Evolutionary conservation across 2,113 vertebrate genomes (phyloP), one percentile per base, ranked within the genome.

Genomic region (Amia ocellicauda): DNA sequence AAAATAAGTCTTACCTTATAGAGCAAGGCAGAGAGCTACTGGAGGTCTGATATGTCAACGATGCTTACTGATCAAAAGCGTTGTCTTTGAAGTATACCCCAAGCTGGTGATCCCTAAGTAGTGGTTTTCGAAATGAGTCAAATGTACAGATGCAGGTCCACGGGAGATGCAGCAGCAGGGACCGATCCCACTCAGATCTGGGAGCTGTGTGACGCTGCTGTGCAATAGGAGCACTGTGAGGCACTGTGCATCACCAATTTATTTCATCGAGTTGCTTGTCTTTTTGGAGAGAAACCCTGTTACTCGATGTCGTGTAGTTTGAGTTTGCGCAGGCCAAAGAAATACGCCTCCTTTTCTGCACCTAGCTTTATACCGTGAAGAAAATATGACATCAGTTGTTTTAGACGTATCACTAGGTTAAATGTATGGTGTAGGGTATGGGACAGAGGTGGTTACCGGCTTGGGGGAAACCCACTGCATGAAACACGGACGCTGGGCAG

Each of bases 221-320:
- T 47, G 7, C 14, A 17, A 3, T 69, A 86, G 70, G 74, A 79
- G 77, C 78, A 71, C 79, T 76, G 80, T 85, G 83, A 89, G 78
- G 75, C 77, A 66, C 72, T 76, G 80, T 65, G 85, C 83, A 87
- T 87, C 88, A 87, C 75, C 79, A 75, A 73, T 75, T 69, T 73
- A 77, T 69, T 71, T 61, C 57, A 74, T 77, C 72, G 74, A 78
- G 66, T 64, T 73, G 79, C 75, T 60, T 72, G 81, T 73, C 65
- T 29, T 24, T 70, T 60, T 56, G 51, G 50, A 60, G 47, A 49
- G 52, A 28, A 57, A 63, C 20, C 29, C 23, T 60, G 62, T 19
- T 54, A 22, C 31, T 23, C 42, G 20, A 36, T 20, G 20, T 55
- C 22, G 2, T 47, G 11, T 54, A 60, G n/a, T 51, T 56, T 64